Conservation (phyloP, 37 sponge, comb jelly and placozoan genomes). For the Cladorhizidae sp. region DNA sequence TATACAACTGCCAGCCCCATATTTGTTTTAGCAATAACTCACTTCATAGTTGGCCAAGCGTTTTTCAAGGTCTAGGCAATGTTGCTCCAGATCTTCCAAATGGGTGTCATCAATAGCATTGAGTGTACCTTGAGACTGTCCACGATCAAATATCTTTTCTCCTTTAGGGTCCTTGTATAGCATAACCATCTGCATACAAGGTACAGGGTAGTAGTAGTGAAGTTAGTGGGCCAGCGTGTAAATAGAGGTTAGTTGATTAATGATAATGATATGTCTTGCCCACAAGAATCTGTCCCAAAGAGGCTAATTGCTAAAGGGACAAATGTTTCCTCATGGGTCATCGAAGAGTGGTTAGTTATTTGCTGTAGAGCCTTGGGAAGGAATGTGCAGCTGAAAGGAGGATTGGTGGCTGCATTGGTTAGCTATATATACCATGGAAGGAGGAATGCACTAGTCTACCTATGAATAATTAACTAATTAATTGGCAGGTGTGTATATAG, state of each 20-base stretch:
- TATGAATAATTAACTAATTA: no score
- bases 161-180: constrained; percentile 62
- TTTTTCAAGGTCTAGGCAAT: constrained; percentile 30
- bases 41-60: constrained; percentile 59
- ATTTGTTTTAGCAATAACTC: no score
- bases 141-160: constrained; percentile 55
- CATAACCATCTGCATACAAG: constrained; percentile 39
- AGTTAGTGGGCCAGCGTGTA: not conserved
- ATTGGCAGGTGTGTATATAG: no score
- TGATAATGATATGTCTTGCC: not conserved
- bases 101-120: constrained; percentile 7
- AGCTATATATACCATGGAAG: no score
- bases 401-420: no score
- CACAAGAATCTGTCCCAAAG: not conserved
- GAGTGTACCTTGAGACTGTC: constrained; percentile 1
- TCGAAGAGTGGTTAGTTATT: no score
- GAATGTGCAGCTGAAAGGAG: no score
- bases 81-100: constrained; percentile 27
- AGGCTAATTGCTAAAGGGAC: not conserved
- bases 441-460: no score
- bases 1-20: no score
- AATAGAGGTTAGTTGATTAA: not conserved
- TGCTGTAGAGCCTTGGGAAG: no score
- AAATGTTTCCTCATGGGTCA: no score
- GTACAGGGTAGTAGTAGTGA: not conserved